Conservation (phyloP, 2,797 vertebrate genomes). For the Toxotes lorentzi region DNA sequence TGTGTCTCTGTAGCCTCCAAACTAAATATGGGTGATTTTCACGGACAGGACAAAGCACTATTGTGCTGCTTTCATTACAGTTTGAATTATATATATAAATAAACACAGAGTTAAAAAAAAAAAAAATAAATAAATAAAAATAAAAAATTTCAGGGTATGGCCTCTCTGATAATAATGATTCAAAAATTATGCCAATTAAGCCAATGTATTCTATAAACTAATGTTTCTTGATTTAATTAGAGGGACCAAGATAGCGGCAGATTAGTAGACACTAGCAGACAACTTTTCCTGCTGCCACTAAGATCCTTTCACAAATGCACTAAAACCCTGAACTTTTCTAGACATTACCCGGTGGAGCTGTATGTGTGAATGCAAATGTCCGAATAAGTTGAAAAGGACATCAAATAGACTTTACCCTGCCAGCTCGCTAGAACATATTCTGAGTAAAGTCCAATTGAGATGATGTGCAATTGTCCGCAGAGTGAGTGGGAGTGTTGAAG, state of each 20-base stretch:
- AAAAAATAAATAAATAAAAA: neutral
- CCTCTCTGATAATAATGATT: neutral
- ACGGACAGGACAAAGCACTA: neutral
- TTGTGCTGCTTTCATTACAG: slow-evolving; percentile 5
- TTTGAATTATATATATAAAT: neutral
- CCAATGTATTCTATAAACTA: neutral
- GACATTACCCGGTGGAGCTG: too few species aligned
- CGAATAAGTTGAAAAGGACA: too few species aligned
- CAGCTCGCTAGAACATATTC: too few species aligned
- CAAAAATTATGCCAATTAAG: neutral
- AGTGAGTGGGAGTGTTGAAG: too few species aligned
- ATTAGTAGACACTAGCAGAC: neutral
- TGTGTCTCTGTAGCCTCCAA: slow-evolving; percentile 31
- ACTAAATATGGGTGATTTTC: slow-evolving; percentile 27
- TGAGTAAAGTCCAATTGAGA: too few species aligned
- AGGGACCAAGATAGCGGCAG: neutral
- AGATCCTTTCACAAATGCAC: too few species aligned
- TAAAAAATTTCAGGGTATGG: neutral
- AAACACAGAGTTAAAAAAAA: neutral
- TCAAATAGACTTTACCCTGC: too few species aligned
- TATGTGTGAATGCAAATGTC: too few species aligned
- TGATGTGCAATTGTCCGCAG: too few species aligned
- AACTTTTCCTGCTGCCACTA: too few species aligned
- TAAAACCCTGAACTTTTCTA: too few species aligned
- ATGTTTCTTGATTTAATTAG: neutral